These are phyloP conservation scores for Pseudomyrmex flavicornis DNA, from an alignment of 1,140 invertebrate genomes.

Conservation along the genomic window DNA sequence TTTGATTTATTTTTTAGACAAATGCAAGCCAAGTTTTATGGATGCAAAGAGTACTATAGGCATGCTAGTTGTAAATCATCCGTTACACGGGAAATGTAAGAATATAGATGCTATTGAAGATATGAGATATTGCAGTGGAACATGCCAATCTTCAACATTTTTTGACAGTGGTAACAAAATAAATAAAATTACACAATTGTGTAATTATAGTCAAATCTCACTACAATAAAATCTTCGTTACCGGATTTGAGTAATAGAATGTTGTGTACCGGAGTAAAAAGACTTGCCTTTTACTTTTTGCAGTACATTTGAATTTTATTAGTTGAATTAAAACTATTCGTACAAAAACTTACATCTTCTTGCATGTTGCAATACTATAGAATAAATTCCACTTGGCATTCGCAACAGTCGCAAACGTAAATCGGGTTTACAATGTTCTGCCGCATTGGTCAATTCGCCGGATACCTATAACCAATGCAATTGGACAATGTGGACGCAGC, in stretches of 20 bases:
- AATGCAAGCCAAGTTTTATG: conserved; percentile 86
- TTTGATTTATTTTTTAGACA: conserved; percentile 76
- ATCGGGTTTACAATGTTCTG: no score
- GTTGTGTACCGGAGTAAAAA: no score
- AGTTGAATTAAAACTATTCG: not conserved
- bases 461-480: no score
- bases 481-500: no score
- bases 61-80: conserved; percentile 83
- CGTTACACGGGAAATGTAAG: conserved; percentile 86
- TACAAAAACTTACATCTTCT: no score
- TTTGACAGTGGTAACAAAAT: conserved; percentile 86
- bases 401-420: no score
- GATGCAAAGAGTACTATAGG: conserved; percentile 85
- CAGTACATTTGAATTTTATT: conserved; percentile 1
- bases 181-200: conserved; percentile 8
- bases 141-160: conserved; percentile 88
- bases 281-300: no score
- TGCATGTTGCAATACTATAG: no score
- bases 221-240: no score
- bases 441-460: no score
- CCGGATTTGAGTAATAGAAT: no score
- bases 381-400: no score
- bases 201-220: not conserved
- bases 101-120: conserved; percentile 86
- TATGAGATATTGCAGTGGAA: conserved; percentile 88